These are phyloP conservation scores for Hylia prasina DNA, from an alignment of 2,113 vertebrate species.

Conservation along the genomic window DNA sequence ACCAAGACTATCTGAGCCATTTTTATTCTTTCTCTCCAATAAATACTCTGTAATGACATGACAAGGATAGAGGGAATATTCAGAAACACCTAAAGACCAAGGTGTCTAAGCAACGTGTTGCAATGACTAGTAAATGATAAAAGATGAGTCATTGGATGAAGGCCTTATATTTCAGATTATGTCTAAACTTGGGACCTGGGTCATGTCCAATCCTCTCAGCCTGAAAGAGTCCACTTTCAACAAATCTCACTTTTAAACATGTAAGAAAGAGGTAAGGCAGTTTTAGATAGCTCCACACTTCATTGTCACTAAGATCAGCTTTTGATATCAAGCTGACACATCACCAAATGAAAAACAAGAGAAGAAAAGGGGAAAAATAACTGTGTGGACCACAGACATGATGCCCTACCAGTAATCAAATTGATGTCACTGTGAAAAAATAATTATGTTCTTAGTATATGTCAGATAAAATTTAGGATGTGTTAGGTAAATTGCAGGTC, in stretches of 20 bases:
- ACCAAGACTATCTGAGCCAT: not conserved
- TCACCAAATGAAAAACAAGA: not conserved
- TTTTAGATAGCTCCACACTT: not conserved
- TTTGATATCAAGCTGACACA: not conserved
- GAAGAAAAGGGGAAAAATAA: not conserved
- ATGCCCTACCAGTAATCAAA: not conserved
- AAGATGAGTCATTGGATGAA: not conserved
- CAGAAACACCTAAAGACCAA: not conserved
- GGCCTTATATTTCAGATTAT: not conserved
- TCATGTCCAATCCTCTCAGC: not conserved
- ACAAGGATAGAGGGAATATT: not conserved
- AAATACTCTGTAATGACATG: not conserved
- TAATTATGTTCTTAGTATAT: not conserved
- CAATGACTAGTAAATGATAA: not conserved
- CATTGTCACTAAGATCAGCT: not conserved
- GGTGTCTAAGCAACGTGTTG: not conserved
- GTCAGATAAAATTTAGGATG: not conserved
- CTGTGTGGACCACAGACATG: not conserved
- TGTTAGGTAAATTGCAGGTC: not conserved
- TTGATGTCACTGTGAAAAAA: not conserved
- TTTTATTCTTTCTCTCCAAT: not conserved
- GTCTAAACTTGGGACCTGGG: not conserved
- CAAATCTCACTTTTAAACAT: not conserved
- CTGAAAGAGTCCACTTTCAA: not conserved
- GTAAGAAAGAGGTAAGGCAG: not conserved